phyloP scores from a whole-genome alignment of 2,888 invertebrate genomes.

The Nemotelus nigrinus region DNA sequence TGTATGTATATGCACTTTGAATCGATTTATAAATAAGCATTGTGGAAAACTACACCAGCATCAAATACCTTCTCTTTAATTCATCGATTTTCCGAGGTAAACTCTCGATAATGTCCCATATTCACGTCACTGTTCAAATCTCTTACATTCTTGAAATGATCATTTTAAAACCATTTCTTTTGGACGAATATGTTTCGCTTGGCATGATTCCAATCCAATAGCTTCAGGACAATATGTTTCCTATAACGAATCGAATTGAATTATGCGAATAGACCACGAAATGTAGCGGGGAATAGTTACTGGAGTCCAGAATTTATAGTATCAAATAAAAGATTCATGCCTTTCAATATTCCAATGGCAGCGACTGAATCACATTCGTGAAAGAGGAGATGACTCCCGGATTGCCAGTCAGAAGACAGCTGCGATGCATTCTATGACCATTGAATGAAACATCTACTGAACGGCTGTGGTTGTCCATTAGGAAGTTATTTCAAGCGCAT shows the following conservation, averaged over 20 bases:
- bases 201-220: constrained; percentile 42
- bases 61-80: too few species aligned
- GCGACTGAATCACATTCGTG: too few species aligned
- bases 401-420: constrained; percentile 13
- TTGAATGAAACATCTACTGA: too few species aligned
- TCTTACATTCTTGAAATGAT: neutral
- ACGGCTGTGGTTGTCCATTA: neutral
- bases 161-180: constrained; percentile 3
- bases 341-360: constrained; percentile 1
- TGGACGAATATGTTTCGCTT: constrained; percentile 10
- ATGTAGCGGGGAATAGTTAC: constrained; percentile 10
- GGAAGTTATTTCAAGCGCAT: neutral
- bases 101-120: too few species aligned
- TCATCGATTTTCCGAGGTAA: too few species aligned
- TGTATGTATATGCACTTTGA: too few species aligned
- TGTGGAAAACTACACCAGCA: too few species aligned
- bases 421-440: constrained; percentile 14
- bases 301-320: constrained; percentile 26
- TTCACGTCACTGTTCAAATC: too few species aligned
- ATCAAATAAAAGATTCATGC: constrained; percentile 27
- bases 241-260: constrained; percentile 33
- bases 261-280: constrained; percentile 4
- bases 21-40: too few species aligned
- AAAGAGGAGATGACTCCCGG: constrained; percentile 4
- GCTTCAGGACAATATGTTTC: constrained; percentile 30